Base-by-base conservation (phyloP, 2,113 vertebrate genomes). In the Embiotoca jacksoni region DNA sequence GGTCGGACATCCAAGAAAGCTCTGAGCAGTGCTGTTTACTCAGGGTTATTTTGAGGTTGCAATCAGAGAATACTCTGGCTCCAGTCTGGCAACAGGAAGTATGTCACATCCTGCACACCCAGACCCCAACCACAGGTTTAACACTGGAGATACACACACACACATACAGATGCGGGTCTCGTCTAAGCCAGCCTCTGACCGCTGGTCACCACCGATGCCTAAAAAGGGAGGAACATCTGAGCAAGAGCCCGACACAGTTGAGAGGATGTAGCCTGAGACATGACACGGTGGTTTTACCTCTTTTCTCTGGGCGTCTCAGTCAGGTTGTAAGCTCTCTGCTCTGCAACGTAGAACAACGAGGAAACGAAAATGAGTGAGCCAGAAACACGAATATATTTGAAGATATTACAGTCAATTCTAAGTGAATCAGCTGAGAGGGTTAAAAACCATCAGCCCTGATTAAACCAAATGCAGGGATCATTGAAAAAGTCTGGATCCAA, bases 281-380 rank as follows among this genome's bases (percentile, higher is more conserved):
- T 66, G 61, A 86, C 15, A 70, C 32, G 56, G 6, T 54, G 64
- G 11, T 37, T 83, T 89, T 97, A 98, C 97, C 97, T 97, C 87
- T 96, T 96, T 78, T 96, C 96, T 80, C 79, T 92, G 36, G 89
- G 79, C 2, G 94, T 93, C 78, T 97, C 94, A 0, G 92, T 92
- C 75, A 96, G 92, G 65, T 91, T 96, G 92, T 74, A 96, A 0
- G 90, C 88, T 87, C 88, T 94, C 87, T 96, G 92, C 82, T 97
- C 97, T 98, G 90, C 31, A 95, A 96, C 4, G 66, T n/a, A 88
- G 36, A 91, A 64, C 7, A 80, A 84, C 61, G 78, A 54, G 13
- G 16, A 75, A 46, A 76, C 36, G 11, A 15, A 72, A 60, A 75
- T 50, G n/a, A 86, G 60, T 55, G 35, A 50, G 46, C 8, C 31